These are phyloP conservation scores for Myotis myotis DNA, from an alignment of 2,797 vertebrate species.

Conservation along the genomic window DNA sequence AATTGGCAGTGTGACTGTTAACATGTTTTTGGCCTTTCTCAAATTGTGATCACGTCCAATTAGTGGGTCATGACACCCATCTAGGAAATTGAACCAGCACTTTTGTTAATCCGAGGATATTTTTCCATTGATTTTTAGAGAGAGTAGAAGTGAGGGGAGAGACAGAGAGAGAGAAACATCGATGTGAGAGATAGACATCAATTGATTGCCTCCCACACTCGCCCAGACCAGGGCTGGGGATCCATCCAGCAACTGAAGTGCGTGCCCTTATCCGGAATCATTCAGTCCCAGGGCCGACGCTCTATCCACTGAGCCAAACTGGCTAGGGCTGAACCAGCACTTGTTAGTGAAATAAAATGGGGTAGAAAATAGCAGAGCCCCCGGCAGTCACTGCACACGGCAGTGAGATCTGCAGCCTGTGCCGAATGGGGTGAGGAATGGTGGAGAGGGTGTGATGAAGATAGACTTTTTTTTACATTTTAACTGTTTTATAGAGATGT, in stretches of 20 bases:
- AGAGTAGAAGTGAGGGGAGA: no score
- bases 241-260: no score
- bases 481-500: neutral
- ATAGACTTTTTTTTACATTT: neutral
- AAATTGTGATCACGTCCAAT: neutral
- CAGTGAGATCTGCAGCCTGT: neutral
- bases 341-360: neutral
- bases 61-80: neutral
- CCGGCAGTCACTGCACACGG: neutral
- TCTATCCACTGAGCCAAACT: no score
- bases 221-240: no score
- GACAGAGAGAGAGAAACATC: no score
- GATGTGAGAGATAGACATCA: no score
- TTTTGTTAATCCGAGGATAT: neutral
- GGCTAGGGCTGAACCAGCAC: neutral
- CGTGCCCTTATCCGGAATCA: no score
- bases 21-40: neutral
- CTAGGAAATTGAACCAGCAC: neutral
- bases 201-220: no score
- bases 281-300: no score
- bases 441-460: neutral
- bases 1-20: neutral
- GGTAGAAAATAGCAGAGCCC: neutral
- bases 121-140: no score
- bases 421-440: neutral